Evolutionary conservation across 2,797 vertebrate species (phyloP).

Genomic region (Periophthalmus magnuspinnatus): DNA sequence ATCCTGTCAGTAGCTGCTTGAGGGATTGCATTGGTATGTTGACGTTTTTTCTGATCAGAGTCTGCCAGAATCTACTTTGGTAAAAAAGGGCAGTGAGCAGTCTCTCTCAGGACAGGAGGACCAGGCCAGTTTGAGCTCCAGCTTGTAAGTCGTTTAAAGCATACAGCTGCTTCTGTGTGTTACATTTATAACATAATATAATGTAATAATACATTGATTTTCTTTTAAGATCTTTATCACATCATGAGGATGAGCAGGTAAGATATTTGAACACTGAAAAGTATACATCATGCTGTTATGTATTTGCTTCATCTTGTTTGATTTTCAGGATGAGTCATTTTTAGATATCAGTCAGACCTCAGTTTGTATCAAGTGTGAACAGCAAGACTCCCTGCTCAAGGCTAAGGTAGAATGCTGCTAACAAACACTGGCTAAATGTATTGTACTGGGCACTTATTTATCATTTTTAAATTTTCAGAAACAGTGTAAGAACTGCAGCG

Average conservation of each 20-base stretch:
- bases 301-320: not conserved
- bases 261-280: not conserved
- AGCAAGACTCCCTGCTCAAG: slow-evolving; percentile 73
- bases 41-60: slow-evolving; percentile 8
- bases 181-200: not conserved
- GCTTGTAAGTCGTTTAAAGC: slow-evolving; percentile 69
- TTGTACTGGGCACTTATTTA: not conserved
- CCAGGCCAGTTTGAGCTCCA: slow-evolving; percentile 73
- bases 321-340: slow-evolving; percentile 71
- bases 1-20: not conserved
- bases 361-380: slow-evolving; percentile 82
- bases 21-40: not conserved
- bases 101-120: slow-evolving; percentile 60
- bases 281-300: not conserved
- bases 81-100: slow-evolving; percentile 73
- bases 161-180: not conserved
- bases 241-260: slow-evolving; percentile 73
- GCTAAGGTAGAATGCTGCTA: slow-evolving; percentile 76
- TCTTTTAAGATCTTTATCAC: slow-evolving; percentile 69
- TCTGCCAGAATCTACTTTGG: slow-evolving; percentile 59
- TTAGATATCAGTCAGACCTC: slow-evolving; percentile 55
- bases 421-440: not conserved
- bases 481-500: slow-evolving; percentile 86
- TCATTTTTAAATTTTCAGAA: slow-evolving; percentile 67
- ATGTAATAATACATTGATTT: not conserved